Percentiles rank a stretch among this genome's conserved stretches.
Evolutionary conservation across 2,797 vertebrate species (phyloP).

Genomic region (Sebastes minor): DNA sequence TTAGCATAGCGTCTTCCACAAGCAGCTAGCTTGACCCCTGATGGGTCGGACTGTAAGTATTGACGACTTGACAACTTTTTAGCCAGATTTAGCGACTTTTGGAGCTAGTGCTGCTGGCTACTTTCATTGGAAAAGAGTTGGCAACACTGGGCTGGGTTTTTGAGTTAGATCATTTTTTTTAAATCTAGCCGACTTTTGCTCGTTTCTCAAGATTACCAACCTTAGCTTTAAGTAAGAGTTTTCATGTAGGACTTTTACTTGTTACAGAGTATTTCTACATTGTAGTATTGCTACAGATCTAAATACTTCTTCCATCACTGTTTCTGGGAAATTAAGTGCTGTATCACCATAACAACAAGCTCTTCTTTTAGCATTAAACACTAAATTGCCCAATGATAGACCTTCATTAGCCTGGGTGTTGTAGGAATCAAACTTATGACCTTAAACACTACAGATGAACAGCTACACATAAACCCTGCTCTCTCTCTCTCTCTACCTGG

Average conservation of each 20-base stretch:
- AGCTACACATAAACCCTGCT: neutral
- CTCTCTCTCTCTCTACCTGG: constrained; percentile 1
- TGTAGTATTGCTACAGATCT: neutral
- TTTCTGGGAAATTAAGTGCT: neutral
- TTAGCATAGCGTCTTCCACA: neutral
- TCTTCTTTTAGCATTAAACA: neutral
- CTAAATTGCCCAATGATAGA: neutral
- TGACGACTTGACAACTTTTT: too few species aligned
- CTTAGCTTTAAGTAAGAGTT: neutral
- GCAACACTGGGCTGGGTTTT: too few species aligned
- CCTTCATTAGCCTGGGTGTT: neutral
- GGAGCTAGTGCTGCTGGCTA: too few species aligned
- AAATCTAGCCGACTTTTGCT: too few species aligned
- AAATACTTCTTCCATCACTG: neutral
- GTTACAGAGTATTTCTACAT: neutral
- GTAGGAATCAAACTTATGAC: neutral
- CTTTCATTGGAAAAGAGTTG: too few species aligned
- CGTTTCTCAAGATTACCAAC: too few species aligned
- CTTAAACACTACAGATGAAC: neutral
- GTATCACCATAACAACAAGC: neutral
- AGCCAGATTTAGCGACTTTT: too few species aligned
- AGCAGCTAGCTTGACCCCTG: too few species aligned
- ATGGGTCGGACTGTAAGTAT: too few species aligned
- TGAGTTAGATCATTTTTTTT: too few species aligned
- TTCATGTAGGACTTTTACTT: neutral